Evolutionary conservation across 2,888 invertebrate species (phyloP).

Genomic region (Eupsilia transversa): DNA sequence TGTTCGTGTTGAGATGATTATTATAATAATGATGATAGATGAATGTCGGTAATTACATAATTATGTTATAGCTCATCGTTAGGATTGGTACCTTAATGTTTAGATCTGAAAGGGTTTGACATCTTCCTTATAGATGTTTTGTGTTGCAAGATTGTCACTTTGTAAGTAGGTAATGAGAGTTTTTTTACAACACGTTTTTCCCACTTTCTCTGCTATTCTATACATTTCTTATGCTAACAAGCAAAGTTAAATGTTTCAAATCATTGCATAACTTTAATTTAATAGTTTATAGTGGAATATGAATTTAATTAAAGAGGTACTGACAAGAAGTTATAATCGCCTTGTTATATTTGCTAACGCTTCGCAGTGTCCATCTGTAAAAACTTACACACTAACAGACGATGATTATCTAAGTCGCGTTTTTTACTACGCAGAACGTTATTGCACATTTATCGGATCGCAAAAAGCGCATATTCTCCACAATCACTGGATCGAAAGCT

Average conservation of each 20-base stretch:
- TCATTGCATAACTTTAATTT: conserved; percentile 45
- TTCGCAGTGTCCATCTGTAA: conserved; percentile 50
- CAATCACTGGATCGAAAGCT: conserved; percentile 80
- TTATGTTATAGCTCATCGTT: conserved; percentile 31
- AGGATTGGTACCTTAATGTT: conserved; percentile 19
- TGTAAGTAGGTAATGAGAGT: conserved; percentile 19
- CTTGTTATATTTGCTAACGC: conserved; percentile 46
- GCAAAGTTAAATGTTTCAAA: conserved; percentile 26
- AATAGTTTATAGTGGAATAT: conserved; percentile 34
- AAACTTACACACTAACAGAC: conserved; percentile 63
- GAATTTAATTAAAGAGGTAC: conserved; percentile 52
- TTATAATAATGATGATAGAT: conserved; percentile 59
- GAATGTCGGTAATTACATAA: conserved; percentile 46
- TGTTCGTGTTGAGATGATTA: conserved; percentile 43
- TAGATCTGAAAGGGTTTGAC: conserved; percentile 30
- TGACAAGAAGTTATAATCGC: conserved; percentile 51
- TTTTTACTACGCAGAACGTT: conserved; percentile 67
- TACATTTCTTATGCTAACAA: conserved; percentile 13
- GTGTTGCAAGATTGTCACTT: conserved; percentile 4
- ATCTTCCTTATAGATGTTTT: conserved; percentile 21
- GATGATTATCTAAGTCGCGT: conserved; percentile 66
- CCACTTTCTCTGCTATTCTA: conserved; percentile 9
- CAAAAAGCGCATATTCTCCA: conserved; percentile 77
- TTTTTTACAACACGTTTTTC: conserved; percentile 1
- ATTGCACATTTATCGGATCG: conserved; percentile 79